Percentiles rank a stretch among this genome's conserved stretches.
Evolutionary conservation across 2,797 vertebrate genomes (phyloP).

Genomic region (Aplochiton taeniatus): DNA sequence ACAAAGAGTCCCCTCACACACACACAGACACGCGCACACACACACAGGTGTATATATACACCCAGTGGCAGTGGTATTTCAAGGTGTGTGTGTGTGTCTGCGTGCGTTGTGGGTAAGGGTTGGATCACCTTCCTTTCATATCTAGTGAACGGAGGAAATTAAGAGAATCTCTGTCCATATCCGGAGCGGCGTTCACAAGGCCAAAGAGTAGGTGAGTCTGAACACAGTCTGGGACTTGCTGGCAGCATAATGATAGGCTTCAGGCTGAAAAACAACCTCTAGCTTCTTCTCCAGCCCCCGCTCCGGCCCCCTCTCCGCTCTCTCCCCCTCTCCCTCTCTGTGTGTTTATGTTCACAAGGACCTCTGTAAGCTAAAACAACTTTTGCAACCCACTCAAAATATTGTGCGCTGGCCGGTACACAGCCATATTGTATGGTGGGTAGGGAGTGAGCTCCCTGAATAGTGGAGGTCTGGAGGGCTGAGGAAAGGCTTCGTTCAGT

Average conservation of each 20-base stretch:
- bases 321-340: not conserved
- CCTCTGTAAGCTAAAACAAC: too few species aligned
- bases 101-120: slow-evolving; percentile 22
- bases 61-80: not conserved
- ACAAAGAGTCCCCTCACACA: slow-evolving; percentile 54
- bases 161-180: slow-evolving; percentile 66
- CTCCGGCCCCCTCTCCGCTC: not conserved
- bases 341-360: too few species aligned
- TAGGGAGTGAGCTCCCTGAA: too few species aligned
- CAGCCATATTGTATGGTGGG: too few species aligned
- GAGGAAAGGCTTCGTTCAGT: not conserved
- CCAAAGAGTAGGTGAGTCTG: slow-evolving; percentile 27
- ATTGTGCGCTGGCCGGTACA: too few species aligned
- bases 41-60: not conserved
- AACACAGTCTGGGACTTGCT: too few species aligned
- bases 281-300: not conserved
- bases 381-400: too few species aligned
- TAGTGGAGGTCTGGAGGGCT: too few species aligned
- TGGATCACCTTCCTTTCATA: slow-evolving; percentile 38
- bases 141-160: slow-evolving; percentile 56
- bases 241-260: slow-evolving; percentile 2
- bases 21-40: slow-evolving; percentile 14
- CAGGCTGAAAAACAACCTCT: slow-evolving; percentile 38
- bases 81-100: too few species aligned
- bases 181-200: slow-evolving; percentile 40